A percentile compares a stretch with the other conserved stretches of the same genome.
Evolutionary conservation across 30 jellyfish, hydroid and myxozoan genomes (phyloP).

Genomic region (Hydractinia symbiolongicarpus): DNA sequence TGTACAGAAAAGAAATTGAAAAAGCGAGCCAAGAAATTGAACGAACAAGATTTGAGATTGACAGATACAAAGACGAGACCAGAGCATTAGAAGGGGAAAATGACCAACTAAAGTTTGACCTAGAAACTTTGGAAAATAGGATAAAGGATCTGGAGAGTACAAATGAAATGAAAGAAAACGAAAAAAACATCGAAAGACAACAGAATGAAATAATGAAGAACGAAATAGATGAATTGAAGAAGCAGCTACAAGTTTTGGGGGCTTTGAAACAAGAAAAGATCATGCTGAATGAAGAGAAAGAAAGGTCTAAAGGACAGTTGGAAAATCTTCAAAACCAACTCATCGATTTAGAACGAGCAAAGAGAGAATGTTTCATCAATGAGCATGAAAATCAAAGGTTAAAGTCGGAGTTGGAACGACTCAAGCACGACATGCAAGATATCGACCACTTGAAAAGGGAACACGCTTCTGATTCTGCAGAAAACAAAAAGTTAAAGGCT

Average conservation of each 20-base stretch:
- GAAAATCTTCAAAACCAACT: conserved; percentile 11
- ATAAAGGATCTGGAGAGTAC: conserved; percentile 20
- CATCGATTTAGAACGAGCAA: neutral
- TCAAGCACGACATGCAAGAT: conserved; percentile 4
- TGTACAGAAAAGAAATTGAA: conserved; percentile 25
- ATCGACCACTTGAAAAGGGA: conserved; percentile 14
- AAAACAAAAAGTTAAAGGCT: conserved; percentile 6
- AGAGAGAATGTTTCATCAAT: neutral
- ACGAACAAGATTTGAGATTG: conserved; percentile 7
- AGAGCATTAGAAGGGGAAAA: conserved; percentile 5
- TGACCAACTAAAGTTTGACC: conserved; percentile 7
- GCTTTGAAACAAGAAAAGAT: conserved; percentile 12
- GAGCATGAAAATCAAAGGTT: conserved; percentile 17
- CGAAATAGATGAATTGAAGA: conserved; percentile 25
- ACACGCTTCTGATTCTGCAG: conserved; percentile 6
- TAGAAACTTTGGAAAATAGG: conserved; percentile 9
- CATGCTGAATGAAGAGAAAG: conserved; percentile 15
- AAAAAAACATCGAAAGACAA: conserved; percentile 8
- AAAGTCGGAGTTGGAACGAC: conserved; percentile 1
- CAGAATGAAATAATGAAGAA: conserved; percentile 23
- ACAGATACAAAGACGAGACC: conserved; percentile 19
- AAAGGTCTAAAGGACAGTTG: neutral
- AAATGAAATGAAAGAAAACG: neutral
- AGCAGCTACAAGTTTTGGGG: neutral
- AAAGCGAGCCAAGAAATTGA: conserved; percentile 5